Evolutionary conservation across 2,888 invertebrate genomes (phyloP).

Genomic region (Phyllotreta striolata): DNA sequence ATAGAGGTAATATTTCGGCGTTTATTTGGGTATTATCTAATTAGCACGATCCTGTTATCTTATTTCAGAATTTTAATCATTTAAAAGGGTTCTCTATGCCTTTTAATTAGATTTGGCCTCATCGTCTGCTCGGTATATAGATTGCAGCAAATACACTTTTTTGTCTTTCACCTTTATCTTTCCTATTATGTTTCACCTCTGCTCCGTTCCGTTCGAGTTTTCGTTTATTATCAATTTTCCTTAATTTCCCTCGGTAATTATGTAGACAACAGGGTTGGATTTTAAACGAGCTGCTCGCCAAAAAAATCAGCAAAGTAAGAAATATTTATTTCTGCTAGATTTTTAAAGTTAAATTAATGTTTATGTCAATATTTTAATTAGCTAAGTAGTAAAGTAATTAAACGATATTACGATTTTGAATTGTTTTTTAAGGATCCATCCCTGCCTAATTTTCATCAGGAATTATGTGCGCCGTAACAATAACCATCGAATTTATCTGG

Average conservation of each 20-base stretch:
- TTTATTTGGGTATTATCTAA: not conserved
- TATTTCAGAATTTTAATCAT: conserved; percentile 16
- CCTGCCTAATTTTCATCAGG: conserved; percentile 48
- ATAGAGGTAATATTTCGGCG: not conserved
- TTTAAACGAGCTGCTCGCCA: not conserved
- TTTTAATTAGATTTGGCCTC: conserved; percentile 21
- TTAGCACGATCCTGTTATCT: not conserved
- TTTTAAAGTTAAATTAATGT: too few relatives aligned
- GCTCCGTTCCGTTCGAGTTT: conserved; percentile 44
- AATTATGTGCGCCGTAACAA: conserved; percentile 54
- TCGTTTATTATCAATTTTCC: conserved; percentile 54
- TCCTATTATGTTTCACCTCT: conserved; percentile 52
- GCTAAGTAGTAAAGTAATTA: too few relatives aligned
- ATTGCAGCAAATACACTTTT: conserved; percentile 40
- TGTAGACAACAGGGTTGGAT: conserved; percentile 39
- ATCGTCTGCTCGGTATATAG: conserved; percentile 27
- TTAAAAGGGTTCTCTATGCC: conserved; percentile 22
- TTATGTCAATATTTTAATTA: too few relatives aligned
- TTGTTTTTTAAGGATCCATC: not conserved
- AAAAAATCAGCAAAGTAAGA: too few relatives aligned
- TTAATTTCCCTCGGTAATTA: conserved; percentile 53
- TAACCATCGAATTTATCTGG: conserved; percentile 55
- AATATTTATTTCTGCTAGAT: too few relatives aligned
- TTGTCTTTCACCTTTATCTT: conserved; percentile 52
- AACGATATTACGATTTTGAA: too few relatives aligned